Conservation (phyloP, 2,888 invertebrate genomes). For the Amblyjoppa fuscipennis region DNA sequence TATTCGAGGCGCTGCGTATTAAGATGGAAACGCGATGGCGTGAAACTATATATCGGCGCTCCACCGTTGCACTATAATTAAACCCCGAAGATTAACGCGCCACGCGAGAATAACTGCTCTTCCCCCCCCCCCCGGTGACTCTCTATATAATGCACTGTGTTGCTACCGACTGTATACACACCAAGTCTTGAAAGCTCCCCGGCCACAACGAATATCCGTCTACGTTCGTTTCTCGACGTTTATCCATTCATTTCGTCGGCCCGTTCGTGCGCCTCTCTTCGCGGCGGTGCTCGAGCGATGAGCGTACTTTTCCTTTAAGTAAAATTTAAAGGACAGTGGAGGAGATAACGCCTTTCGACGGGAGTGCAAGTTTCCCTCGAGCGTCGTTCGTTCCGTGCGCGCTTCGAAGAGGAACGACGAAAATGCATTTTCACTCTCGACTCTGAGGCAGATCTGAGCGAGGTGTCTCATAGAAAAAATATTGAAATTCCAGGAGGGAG, state of each 20-base stretch:
- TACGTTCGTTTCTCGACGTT: conserved; percentile 56
- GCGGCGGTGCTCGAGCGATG: not conserved
- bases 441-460: conserved; percentile 6
- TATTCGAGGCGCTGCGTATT: conserved; percentile 14
- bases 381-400: conserved; percentile 15
- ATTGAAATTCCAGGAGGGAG: conserved; percentile 45
- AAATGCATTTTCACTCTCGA: conserved; percentile 54
- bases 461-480: conserved; percentile 60
- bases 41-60: conserved; percentile 64
- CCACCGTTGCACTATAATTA: conserved; percentile 65
- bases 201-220: conserved; percentile 56
- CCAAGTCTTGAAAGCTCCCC: conserved; percentile 33
- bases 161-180: conserved; percentile 26
- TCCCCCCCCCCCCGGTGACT: conserved; percentile 12
- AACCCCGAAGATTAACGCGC: conserved; percentile 68
- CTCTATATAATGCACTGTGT: conserved; percentile 2
- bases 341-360: conserved; percentile 49
- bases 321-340: conserved; percentile 38
- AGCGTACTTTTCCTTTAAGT: conserved; percentile 36
- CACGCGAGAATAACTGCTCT: conserved; percentile 63
- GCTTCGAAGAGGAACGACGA: conserved; percentile 36
- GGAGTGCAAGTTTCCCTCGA: not conserved
- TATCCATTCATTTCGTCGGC: conserved; percentile 54
- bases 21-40: conserved; percentile 47
- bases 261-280: conserved; percentile 24